Conservation (phyloP, 2,888 invertebrate genomes). For the Marronus borbonicus region DNA sequence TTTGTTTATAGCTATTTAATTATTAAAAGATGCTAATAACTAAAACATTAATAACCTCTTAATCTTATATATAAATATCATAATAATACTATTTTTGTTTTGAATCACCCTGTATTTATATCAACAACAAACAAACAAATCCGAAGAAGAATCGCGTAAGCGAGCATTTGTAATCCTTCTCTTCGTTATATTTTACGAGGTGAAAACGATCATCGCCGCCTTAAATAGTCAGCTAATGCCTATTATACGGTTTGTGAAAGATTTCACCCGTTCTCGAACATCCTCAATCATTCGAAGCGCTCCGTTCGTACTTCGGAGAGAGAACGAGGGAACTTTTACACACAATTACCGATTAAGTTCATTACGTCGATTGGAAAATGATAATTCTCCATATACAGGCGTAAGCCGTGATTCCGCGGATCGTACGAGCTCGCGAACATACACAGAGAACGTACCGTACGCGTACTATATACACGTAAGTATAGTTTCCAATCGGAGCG, state of each 20-base stretch:
- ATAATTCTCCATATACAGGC: conserved; percentile 32
- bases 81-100: too few relatives aligned
- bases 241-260: neutral
- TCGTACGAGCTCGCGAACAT: conserved; percentile 2
- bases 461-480: neutral
- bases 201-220: neutral
- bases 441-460: conserved; percentile 13
- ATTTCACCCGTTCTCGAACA: conserved; percentile 8
- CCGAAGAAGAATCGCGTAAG: too few relatives aligned
- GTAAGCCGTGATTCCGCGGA: neutral
- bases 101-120: too few relatives aligned
- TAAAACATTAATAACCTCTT: too few relatives aligned
- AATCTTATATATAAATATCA: too few relatives aligned
- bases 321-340: conserved; percentile 24
- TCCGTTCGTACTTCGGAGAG: neutral
- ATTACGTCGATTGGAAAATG: conserved; percentile 37
- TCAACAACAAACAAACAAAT: too few relatives aligned
- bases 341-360: conserved; percentile 24
- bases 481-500: conserved; percentile 39
- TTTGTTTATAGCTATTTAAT: too few relatives aligned
- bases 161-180: too few relatives aligned
- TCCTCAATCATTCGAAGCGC: conserved; percentile 28
- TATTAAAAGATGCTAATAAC: too few relatives aligned
- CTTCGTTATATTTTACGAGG: neutral
- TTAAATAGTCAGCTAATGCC: neutral